Percentiles rank a stretch among this genome's conserved stretches.
Evolutionary conservation across 2,888 invertebrate species (phyloP).

Genomic region (Brachylomia viminalis): DNA sequence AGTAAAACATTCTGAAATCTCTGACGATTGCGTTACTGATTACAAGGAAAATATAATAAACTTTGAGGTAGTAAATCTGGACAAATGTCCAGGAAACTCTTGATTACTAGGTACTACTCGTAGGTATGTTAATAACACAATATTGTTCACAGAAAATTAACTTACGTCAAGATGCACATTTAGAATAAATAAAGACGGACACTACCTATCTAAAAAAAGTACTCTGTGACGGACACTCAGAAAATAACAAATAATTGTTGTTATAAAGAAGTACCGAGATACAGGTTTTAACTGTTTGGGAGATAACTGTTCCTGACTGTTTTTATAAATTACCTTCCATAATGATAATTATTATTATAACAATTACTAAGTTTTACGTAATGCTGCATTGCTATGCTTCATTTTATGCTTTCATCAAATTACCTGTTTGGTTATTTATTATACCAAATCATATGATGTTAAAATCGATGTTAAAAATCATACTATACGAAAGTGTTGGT

Average conservation of each 20-base stretch:
- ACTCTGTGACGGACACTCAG: neutral
- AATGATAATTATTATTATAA: neutral
- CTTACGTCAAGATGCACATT: neutral
- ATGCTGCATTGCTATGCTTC: too few species aligned
- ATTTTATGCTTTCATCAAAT: neutral
- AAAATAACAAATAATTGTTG: neutral
- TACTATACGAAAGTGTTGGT: neutral
- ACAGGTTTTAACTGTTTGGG: neutral
- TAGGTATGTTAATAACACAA: neutral
- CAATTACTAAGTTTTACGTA: neutral
- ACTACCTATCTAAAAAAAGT: too few species aligned
- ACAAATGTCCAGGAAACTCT: neutral
- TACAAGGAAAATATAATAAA: slow-evolving; percentile 23
- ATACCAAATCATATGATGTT: neutral
- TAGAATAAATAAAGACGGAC: neutral
- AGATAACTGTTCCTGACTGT: neutral
- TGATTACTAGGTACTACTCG: neutral
- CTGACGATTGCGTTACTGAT: neutral
- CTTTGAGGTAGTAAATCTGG: neutral
- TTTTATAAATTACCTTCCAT: neutral
- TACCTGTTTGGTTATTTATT: neutral
- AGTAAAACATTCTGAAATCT: neutral
- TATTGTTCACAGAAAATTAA: neutral
- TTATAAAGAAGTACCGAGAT: neutral
- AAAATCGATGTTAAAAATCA: neutral